phyloP scores from a whole-genome alignment of 23 tunicate species.

The Ciona savignyi region DNA sequence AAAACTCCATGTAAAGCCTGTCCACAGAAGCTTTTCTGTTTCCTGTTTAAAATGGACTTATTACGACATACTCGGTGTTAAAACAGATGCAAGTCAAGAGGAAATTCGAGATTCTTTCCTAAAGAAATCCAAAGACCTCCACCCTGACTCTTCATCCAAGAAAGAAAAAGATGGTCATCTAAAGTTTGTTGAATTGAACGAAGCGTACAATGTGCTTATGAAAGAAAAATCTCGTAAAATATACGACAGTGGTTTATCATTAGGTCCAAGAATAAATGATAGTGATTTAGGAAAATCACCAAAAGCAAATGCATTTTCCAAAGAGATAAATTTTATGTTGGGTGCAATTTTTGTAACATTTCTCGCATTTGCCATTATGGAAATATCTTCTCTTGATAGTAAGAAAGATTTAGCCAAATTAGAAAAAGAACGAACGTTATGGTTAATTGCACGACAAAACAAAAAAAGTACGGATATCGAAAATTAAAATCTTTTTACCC shows the following conservation, averaged over 20 bases:
- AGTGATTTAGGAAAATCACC: not conserved
- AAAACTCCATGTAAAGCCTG: not conserved
- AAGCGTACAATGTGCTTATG: conserved; percentile 33
- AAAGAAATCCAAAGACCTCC: conserved; percentile 30
- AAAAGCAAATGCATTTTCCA: not conserved
- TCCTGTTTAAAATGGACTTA: not conserved
- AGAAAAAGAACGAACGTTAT: not conserved
- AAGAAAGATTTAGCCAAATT: not conserved
- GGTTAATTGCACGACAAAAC: not conserved
- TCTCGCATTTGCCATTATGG: not conserved
- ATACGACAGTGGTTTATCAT: conserved; percentile 5
- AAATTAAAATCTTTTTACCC: too few species aligned
- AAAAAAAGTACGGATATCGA: too few species aligned
- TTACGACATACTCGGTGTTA: conserved; percentile 25
- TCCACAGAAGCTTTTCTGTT: not conserved
- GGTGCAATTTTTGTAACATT: not conserved
- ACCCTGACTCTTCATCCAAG: conserved; percentile 21
- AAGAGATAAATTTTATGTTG: not conserved
- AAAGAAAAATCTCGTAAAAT: conserved; percentile 11
- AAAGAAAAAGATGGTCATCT: conserved; percentile 19
- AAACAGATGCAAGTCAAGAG: conserved; percentile 4
- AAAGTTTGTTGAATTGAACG: conserved; percentile 29
- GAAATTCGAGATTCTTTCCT: conserved; percentile 27
- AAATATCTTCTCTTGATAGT: not conserved
- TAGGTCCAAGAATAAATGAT: not conserved